phyloP scores from a whole-genome alignment of 2,113 vertebrate species.

The Aleadryas rufinucha region DNA sequence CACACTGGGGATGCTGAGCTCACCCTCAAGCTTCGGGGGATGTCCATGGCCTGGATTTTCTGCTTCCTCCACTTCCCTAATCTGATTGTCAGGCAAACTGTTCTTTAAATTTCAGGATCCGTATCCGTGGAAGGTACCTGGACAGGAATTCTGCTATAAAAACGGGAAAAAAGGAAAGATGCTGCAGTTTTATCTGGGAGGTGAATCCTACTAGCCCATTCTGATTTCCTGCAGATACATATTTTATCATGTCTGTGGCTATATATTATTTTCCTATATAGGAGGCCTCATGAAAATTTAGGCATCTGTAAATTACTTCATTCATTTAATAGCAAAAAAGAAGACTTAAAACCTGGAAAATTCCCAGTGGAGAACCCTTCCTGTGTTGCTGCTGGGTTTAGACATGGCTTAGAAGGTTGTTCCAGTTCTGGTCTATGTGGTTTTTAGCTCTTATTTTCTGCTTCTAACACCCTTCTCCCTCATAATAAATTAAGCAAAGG shows the following conservation, averaged over 20 bases:
- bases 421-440: neutral
- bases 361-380: neutral
- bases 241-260: neutral
- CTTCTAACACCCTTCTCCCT: neutral
- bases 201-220: neutral
- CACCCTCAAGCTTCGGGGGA: neutral
- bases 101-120: neutral
- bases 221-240: neutral
- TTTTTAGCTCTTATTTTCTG: neutral
- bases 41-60: neutral
- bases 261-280: constrained; percentile 4
- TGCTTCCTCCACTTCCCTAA: neutral
- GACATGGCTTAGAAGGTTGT: neutral
- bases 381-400: neutral
- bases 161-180: neutral
- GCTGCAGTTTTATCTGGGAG: neutral
- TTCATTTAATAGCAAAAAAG: neutral
- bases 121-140: neutral
- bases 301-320: neutral
- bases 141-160: neutral
- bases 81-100: neutral
- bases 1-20: neutral
- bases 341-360: neutral
- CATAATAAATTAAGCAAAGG: neutral
- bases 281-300: neutral